Evolutionary conservation across 2,888 invertebrate species (phyloP), one percentile per base, ranked within the genome.

Genomic region (Eupithecia insigniata): DNA sequence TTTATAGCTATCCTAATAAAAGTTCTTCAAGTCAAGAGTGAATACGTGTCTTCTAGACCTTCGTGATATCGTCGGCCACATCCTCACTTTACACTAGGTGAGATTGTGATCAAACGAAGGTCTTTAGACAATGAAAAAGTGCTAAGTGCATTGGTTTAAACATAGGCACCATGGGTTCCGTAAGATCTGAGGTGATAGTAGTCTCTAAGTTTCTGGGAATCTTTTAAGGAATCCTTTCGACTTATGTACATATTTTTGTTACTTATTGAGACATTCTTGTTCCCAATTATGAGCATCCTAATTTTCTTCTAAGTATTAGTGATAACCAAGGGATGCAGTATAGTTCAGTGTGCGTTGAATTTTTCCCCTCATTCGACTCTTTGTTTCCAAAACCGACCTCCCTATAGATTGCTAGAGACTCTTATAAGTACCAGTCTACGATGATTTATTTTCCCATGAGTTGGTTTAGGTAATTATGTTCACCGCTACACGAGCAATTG

Each of bases 401-500:
- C 43, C 14, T 43, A 2, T 10, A n/a, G 22, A 22, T 51, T 55
- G 55, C 22, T 22, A 4, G 55, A 55, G 51, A 22, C 55, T 26
- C 55, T 55, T 55, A 55, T 55, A 26, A 12, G 55, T 26, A 26
- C 60, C 62, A 22, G 32, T 62, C 32, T n/a, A 62, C 75, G 66
- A 72, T 84, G 83, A 84, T 85, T 84, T 83, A 84, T 85, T 86
- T 88, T 89, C 89, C 85, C 88, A 89, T 88, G 86, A 85, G 84
- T 86, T 86, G 83, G 80, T 87, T 87, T 87, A 82, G 83, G 83
- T 87, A 89, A 90, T 90, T 88, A 86, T 85, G 83, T 87, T 86
- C 85, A 84, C 83, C 83, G 83, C 83, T 86, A 85, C 81, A 81
- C 83, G 84, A 87, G 87, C 81, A 81, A 86, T 88, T 89, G 89